Base-by-base conservation (phyloP, 35 echinoderm and acorn worm species). In the Holothuria glaberrima region DNA sequence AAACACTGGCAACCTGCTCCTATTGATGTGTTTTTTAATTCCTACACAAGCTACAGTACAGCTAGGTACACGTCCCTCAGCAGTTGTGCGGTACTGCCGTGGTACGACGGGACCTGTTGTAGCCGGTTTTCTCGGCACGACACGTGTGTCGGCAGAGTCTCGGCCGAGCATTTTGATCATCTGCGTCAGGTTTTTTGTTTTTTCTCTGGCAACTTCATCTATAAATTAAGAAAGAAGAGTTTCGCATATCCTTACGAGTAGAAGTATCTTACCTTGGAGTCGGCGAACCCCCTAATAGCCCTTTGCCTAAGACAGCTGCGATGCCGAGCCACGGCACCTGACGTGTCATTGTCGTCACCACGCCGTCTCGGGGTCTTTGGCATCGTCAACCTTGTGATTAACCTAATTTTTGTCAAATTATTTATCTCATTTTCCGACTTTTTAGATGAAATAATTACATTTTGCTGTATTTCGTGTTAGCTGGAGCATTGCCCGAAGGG, bases 141-240 rank as follows among this genome's bases (percentile, higher is more conserved):
- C 89, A 89, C 93, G 93, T 89, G 93, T 94, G 89, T 86, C 93
- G 93, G 93, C 93, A 71, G 93, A 80, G 82, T 94, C 93, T 94
- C 93, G 93, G 71, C 54, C 59, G 34, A 41, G 65, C 62, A 88
- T 88, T 68, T 60, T 70, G 36, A 87, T 84, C 80, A 84, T 84
- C 58, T 84, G 54, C 52, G 80, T 84, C 56, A 38, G 80, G 80
- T 59, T 84, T 58, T 58, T 84, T 30, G 35, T 84, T 61, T 84
- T 84, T 84, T 84, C 52, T 84, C n/a, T 32, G 58, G 30, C 58
- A 84, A 20, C 58, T 84, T 60, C 80, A 58, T 84, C 52, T 61
- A 84, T n/a, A 84, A 61, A 84, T 84, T 84, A 61, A 32, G 57
- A 60, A 61, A 35, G 57, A 84, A 45, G 80, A 84, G 56, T 84